Evolutionary conservation across 2,888 invertebrate species (phyloP).

Genomic region (Acronicta leporina): DNA sequence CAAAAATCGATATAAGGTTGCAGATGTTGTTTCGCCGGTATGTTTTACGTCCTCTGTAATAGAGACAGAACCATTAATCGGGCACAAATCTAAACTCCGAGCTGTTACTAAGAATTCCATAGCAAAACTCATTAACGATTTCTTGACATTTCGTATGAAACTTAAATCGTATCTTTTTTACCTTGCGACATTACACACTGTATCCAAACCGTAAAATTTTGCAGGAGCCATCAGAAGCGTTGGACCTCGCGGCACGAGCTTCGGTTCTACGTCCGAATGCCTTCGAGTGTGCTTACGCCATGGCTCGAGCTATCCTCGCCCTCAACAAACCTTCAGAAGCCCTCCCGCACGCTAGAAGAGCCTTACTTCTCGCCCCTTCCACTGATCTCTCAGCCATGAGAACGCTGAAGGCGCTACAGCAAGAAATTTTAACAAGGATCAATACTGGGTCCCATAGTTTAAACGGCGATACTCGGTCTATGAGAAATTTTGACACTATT

Average conservation of each 20-base stretch:
- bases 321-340: conserved; percentile 93
- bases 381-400: conserved; percentile 92
- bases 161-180: too few relatives aligned
- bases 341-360: conserved; percentile 94
- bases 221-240: conserved; percentile 95
- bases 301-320: conserved; percentile 96
- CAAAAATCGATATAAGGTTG: too few relatives aligned
- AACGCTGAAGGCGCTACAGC: conserved; percentile 92
- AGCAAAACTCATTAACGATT: too few relatives aligned
- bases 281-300: conserved; percentile 97
- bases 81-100: too few relatives aligned
- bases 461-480: conserved; percentile 78
- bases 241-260: conserved; percentile 96
- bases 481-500: conserved; percentile 85
- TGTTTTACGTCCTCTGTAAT: too few relatives aligned
- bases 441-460: conserved; percentile 82
- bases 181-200: not conserved
- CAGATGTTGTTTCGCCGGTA: too few relatives aligned
- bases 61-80: too few relatives aligned
- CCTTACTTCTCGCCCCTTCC: conserved; percentile 92
- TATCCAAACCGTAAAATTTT: conserved; percentile 51
- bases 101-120: too few relatives aligned
- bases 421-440: conserved; percentile 90
- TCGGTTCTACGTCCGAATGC: conserved; percentile 95
- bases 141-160: too few relatives aligned